Base-by-base conservation (phyloP, 1,140 invertebrate genomes). In the Acromyrmex charruanus region DNA sequence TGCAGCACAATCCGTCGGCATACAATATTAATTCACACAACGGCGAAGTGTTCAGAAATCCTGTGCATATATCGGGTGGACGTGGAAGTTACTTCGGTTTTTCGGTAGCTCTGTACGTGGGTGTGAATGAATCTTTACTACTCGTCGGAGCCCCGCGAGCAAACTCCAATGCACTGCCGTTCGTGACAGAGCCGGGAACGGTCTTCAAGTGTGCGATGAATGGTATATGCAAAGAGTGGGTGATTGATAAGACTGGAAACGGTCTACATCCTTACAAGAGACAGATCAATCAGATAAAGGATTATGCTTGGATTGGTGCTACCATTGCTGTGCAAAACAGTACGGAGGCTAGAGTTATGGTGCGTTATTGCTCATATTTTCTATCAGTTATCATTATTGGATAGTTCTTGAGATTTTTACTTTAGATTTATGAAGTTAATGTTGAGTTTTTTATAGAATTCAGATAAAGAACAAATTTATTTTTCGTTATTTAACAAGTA, bases 71-170 rank as follows among this genome's bases (percentile, higher is more conserved):
- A 4, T 66, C 65, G 25, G 9, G 16, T 28, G 63, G 14, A 31
- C 86, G 90, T 31, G 74, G n/a, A 44, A 94, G 87, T 86, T 94
- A 94, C 28, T 94, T 94, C 35, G 93, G 93, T 35, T 94, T 77
- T 51, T 90, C 93, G 2, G 85, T 92, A 5, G 92, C 91, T 25
- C 53, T 94, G 21, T 93, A 93, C 35, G 51, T 55, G 9, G 39
- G 39, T 6, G 65, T 49, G 16, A 9, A 63, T 9, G 77, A 89
- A 77, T 80, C 89, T 2, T 16, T 87, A 12, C 39, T 94, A 9
- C 66, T 94, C 59, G 82, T 93, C 0, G 93, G 93, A 44, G 93
- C 93, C 0, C 93, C 93, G 0, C 77, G 93, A 44, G 93, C 92
- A 10, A 93, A 94, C 85, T 79, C 81, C 18, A 91, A 85, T 28